Conservation (phyloP, 1,140 invertebrate genomes). For the Batillaria attramentaria region DNA sequence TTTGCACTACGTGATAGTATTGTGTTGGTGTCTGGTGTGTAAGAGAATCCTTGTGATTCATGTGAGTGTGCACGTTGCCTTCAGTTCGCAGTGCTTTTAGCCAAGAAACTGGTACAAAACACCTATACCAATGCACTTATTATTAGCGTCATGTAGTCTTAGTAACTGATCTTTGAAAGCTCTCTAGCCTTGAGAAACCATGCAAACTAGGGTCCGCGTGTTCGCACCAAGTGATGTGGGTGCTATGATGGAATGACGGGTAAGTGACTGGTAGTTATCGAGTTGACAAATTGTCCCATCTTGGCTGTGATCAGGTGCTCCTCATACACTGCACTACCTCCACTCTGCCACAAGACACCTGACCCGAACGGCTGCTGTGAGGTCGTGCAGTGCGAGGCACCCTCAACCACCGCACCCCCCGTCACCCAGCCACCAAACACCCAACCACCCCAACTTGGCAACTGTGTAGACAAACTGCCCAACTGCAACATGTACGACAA, state of each 20-base stretch:
- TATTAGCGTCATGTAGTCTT: no score
- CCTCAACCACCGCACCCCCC: constrained; percentile 19
- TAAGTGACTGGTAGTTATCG: not conserved
- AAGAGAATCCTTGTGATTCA: no score
- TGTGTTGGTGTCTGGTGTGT: no score
- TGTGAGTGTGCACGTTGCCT: no score
- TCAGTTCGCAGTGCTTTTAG: no score
- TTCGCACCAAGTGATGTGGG: not conserved
- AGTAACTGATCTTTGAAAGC: no score
- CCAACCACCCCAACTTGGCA: not conserved
- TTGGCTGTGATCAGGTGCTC: not conserved
- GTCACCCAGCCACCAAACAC: constrained; percentile 17
- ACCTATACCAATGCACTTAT: no score
- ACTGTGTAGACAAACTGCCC: constrained; percentile 46
- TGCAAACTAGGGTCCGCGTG: not conserved
- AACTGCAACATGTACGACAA: constrained; percentile 51
- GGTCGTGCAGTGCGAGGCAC: constrained; percentile 40
- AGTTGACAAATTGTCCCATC: not conserved
- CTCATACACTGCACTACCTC: constrained; percentile 7
- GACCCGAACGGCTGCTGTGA: constrained; percentile 49
- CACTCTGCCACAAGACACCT: not conserved
- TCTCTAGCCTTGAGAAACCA: no score
- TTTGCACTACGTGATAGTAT: no score
- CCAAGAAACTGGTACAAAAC: no score
- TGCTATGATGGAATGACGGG: not conserved